Evolutionary conservation across 2,113 vertebrate genomes (phyloP).

Genomic region (Eretmodus cyanostictus): DNA sequence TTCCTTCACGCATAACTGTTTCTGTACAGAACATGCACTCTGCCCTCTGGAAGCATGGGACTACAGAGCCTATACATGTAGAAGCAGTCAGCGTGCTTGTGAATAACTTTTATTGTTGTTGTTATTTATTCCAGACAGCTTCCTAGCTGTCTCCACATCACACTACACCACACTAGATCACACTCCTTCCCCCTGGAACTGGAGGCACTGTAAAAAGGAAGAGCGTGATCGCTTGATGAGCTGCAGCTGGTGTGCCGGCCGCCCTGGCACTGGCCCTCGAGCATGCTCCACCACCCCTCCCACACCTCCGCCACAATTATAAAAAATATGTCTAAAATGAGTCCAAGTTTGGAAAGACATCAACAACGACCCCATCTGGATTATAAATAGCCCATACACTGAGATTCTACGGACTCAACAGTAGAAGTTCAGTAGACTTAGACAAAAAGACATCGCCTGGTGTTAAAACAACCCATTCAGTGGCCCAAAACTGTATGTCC

Average conservation of each 20-base stretch:
- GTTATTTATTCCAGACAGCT: neutral
- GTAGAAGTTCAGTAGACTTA: neutral
- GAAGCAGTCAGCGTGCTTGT: neutral
- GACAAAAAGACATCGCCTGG: neutral
- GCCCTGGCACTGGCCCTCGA: neutral
- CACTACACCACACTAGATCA: neutral
- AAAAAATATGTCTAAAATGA: neutral
- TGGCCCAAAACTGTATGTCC: neutral
- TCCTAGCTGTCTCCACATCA: neutral
- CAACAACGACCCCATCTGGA: neutral
- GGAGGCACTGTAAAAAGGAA: neutral
- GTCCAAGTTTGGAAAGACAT: neutral
- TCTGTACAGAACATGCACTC: neutral
- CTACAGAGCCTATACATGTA: neutral
- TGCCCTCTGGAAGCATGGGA: neutral
- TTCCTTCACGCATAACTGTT: neutral
- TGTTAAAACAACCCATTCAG: neutral
- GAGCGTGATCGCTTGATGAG: neutral
- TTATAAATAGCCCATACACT: neutral
- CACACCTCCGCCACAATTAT: neutral
- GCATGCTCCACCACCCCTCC: neutral
- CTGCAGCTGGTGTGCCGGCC: neutral
- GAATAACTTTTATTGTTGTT: neutral
- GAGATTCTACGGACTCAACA: neutral
- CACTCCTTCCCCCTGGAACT: neutral